phyloP scores from a whole-genome alignment of 2,113 vertebrate species.

The Plecotus auritus region DNA sequence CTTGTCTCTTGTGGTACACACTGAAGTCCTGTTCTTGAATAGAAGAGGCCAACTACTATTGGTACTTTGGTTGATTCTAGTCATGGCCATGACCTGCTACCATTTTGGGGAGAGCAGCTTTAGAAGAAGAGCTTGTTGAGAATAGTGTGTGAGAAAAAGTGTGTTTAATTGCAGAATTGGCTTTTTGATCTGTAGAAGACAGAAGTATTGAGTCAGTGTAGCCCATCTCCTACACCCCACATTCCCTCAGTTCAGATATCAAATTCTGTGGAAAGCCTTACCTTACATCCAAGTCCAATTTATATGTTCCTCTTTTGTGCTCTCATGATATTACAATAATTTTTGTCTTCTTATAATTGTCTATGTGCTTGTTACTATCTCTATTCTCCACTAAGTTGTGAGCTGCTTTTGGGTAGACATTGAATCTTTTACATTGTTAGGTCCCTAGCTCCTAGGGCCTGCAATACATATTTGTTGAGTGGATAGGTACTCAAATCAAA shows the following conservation, averaged over 20 bases:
- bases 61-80: not conserved
- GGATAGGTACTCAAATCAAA: not conserved
- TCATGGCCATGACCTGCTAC: not conserved
- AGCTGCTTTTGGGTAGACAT: not conserved
- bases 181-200: not conserved
- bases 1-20: not conserved
- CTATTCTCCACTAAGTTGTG: not conserved
- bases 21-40: not conserved
- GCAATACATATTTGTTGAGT: not conserved
- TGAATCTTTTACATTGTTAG: not conserved
- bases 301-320: not conserved
- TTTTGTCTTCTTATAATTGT: not conserved
- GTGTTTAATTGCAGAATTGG: not conserved
- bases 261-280: not conserved
- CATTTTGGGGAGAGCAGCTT: not conserved
- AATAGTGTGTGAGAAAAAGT: not conserved
- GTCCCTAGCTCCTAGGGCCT: not conserved
- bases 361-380: not conserved
- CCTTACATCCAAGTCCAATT: not conserved
- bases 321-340: not conserved
- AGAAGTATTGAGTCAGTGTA: not conserved
- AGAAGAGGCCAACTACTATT: not conserved
- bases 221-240: not conserved
- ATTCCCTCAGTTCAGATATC: not conserved
- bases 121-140: not conserved